Conservation (phyloP, 2,888 invertebrate species). For the Perizoma flavofasciatum region DNA sequence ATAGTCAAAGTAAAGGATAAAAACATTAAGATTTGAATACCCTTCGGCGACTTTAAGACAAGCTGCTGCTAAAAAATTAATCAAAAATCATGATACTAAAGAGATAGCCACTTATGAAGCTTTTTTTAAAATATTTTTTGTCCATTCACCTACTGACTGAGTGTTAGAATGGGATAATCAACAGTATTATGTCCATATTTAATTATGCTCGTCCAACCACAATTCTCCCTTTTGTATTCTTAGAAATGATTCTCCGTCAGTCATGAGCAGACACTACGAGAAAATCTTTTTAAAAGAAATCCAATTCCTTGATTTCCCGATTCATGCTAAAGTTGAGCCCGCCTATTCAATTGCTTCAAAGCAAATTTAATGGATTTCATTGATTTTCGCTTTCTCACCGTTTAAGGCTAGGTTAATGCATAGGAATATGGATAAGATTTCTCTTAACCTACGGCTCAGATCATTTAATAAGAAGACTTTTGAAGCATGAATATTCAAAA, state of each 20-base stretch:
- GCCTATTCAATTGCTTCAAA: conserved; percentile 41
- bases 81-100: not conserved
- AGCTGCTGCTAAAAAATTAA: conserved; percentile 1
- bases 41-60: not conserved
- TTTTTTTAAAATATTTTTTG: conserved; percentile 12
- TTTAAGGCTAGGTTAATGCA: conserved; percentile 26
- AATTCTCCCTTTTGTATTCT: conserved; percentile 20
- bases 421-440: conserved; percentile 20
- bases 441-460: conserved; percentile 5
- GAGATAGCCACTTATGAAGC: conserved; percentile 3
- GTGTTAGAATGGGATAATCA: conserved; percentile 13
- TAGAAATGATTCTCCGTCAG: conserved; percentile 32
- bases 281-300: conserved; percentile 45
- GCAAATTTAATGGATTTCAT: conserved; percentile 41
- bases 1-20: conserved; percentile 15
- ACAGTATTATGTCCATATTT: conserved; percentile 11
- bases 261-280: conserved; percentile 39
- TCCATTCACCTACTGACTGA: conserved; percentile 3
- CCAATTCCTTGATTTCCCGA: conserved; percentile 48
- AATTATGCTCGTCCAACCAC: conserved; percentile 4
- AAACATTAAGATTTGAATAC: conserved; percentile 40
- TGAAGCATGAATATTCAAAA: not conserved
- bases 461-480: not conserved
- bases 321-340: conserved; percentile 50
- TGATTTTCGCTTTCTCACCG: conserved; percentile 38